Conservation (phyloP, 2,888 invertebrate genomes). For the Hetaerina titia region DNA sequence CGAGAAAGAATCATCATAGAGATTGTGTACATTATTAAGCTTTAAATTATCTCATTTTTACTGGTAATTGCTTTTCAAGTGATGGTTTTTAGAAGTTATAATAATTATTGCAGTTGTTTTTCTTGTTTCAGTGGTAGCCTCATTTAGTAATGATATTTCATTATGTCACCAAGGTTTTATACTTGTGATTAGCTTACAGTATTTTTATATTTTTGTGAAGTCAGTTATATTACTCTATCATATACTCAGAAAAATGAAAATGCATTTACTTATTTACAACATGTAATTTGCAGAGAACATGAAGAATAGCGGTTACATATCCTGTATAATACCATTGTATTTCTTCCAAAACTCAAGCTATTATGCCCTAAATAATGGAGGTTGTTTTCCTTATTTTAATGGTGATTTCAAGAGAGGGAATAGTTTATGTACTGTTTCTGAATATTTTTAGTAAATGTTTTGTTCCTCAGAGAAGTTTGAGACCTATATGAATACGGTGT, state of each 20-base stretch:
- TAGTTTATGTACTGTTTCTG: conserved; percentile 17
- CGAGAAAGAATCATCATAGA: neutral
- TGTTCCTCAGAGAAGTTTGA: neutral
- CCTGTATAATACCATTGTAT: neutral
- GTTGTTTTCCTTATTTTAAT: neutral
- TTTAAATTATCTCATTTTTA: conserved; percentile 21
- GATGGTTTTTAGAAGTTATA: neutral
- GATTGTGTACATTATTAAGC: neutral
- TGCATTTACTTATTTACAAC: conserved; percentile 29
- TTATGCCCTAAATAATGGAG: neutral
- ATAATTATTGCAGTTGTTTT: neutral
- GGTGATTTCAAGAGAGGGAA: neutral
- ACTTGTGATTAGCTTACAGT: conserved; percentile 43
- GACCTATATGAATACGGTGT: neutral
- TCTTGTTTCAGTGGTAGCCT: neutral
- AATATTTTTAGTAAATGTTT: conserved; percentile 5
- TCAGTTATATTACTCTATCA: conserved; percentile 25
- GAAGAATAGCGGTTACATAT: neutral
- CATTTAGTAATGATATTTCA: conserved; percentile 42
- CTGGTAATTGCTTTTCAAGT: neutral
- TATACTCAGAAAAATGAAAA: conserved; percentile 14
- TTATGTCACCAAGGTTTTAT: conserved; percentile 42
- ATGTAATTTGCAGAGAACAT: neutral
- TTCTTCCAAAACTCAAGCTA: neutral
- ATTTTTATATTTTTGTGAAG: conserved; percentile 65